These are phyloP conservation scores for Pantherophis alleghaniensis DNA, from an alignment of 2,797 vertebrate species.

Conservation along the genomic window DNA sequence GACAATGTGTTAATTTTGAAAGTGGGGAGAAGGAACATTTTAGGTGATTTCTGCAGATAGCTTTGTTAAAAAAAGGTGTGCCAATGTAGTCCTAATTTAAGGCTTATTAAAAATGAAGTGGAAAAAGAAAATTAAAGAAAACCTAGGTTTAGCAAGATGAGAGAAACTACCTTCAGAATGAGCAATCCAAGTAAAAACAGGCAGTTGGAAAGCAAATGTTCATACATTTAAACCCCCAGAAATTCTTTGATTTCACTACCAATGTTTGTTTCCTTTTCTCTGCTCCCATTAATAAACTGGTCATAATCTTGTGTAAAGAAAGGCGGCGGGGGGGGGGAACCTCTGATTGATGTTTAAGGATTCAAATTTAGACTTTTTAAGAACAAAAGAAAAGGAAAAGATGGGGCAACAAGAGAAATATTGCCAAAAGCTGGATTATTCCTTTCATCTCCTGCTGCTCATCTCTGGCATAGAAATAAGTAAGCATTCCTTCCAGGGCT, in stretches of 20 bases:
- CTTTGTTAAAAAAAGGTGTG: slow-evolving; percentile 1
- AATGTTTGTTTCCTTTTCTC: slow-evolving; percentile 3
- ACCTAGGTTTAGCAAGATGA: slow-evolving; percentile 3
- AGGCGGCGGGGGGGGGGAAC: not conserved
- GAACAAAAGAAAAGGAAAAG: not conserved
- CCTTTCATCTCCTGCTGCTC: not conserved
- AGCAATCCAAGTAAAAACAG: not conserved
- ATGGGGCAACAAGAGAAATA: not conserved
- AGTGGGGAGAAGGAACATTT: not conserved
- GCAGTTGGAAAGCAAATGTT: not conserved
- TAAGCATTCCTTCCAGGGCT: not conserved
- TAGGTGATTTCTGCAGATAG: slow-evolving; percentile 2
- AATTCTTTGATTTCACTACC: slow-evolving; percentile 1
- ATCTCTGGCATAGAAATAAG: not conserved
- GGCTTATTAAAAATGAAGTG: not conserved
- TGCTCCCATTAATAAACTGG: not conserved
- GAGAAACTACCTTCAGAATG: not conserved
- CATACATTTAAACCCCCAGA: not conserved
- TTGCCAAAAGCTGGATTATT: not conserved
- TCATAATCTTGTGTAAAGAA: slow-evolving; percentile 13
- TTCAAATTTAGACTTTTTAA: slow-evolving; percentile 17
- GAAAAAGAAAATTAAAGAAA: not conserved
- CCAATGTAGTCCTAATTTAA: not conserved
- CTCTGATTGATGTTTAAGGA: slow-evolving; percentile 1
- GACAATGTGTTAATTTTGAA: slow-evolving; percentile 23